These are phyloP conservation scores for Saimiri boliviensis DNA, from an alignment of 2,113 vertebrate genomes.

Conservation along the genomic window DNA sequence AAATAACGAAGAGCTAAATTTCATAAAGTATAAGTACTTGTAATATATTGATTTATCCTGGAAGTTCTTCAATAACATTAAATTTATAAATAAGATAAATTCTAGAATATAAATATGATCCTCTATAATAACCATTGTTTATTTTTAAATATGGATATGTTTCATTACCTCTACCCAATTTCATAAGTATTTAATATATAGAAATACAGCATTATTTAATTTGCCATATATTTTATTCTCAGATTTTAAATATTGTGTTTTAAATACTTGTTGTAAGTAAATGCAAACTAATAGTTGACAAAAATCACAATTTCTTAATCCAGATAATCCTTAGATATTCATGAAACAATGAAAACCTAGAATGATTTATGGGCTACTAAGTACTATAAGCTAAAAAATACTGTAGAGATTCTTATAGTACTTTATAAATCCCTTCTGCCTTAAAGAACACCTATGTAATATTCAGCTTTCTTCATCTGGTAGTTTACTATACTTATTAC, in stretches of 20 bases:
- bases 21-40: neutral
- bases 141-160: neutral
- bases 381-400: too few species aligned
- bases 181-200: neutral
- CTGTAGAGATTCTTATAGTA: slow-evolving; percentile 15
- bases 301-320: slow-evolving; percentile 65
- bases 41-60: neutral
- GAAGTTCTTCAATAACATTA: neutral
- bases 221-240: neutral
- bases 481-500: slow-evolving; percentile 68
- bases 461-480: slow-evolving; percentile 68
- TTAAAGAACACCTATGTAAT: slow-evolving; percentile 71
- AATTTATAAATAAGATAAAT: slow-evolving; percentile 19
- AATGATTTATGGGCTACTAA: slow-evolving; percentile 58
- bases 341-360: slow-evolving; percentile 69
- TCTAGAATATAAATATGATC: neutral
- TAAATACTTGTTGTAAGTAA: slow-evolving; percentile 52
- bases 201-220: neutral
- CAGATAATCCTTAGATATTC: slow-evolving; percentile 70
- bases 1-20: neutral
- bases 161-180: neutral
- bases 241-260: slow-evolving; percentile 17
- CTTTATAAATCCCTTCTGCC: slow-evolving; percentile 62
- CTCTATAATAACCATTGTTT: neutral
- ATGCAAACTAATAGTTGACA: slow-evolving; percentile 55